Percentiles rank a stretch among this genome's conserved stretches.
phyloP scores from a whole-genome alignment of 2,888 invertebrate species.

The Plusia festucae region DNA sequence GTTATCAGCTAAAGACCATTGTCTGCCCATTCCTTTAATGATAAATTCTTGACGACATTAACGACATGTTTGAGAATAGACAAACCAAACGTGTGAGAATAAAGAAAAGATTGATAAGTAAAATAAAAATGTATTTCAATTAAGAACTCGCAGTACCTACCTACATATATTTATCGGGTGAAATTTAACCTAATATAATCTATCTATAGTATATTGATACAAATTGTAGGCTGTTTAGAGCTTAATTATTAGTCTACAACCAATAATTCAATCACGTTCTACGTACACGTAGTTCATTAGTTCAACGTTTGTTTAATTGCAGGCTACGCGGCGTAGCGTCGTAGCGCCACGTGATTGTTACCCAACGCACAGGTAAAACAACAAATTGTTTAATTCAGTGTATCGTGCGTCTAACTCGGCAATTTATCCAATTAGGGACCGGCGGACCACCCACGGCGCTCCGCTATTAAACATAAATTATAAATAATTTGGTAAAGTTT shows the following conservation, averaged over 20 bases:
- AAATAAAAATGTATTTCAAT: too few relatives aligned
- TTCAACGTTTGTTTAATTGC: constrained; percentile 38
- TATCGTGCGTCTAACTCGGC: constrained; percentile 86
- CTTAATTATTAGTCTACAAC: too few relatives aligned
- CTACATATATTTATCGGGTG: too few relatives aligned
- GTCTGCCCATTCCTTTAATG: too few relatives aligned
- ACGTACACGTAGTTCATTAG: constrained; percentile 35
- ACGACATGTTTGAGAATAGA: background rate
- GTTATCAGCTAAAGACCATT: too few relatives aligned
- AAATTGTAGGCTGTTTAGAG: too few relatives aligned
- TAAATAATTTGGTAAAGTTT: constrained; percentile 86
- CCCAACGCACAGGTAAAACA: constrained; percentile 72
- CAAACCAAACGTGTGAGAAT: too few relatives aligned
- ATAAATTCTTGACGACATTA: background rate
- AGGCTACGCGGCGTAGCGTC: constrained; percentile 49
- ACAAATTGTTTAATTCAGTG: constrained; percentile 86
- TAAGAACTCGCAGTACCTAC: too few relatives aligned
- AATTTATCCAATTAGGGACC: constrained; percentile 87
- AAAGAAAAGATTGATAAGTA: too few relatives aligned
- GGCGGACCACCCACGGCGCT: constrained; percentile 83
- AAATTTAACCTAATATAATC: too few relatives aligned
- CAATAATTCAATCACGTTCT: background rate
- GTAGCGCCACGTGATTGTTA: constrained; percentile 58
- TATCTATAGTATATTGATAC: too few relatives aligned
- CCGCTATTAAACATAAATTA: constrained; percentile 87